phyloP scores from a whole-genome alignment of 1,140 invertebrate species.

The Vanessa tameamea region DNA sequence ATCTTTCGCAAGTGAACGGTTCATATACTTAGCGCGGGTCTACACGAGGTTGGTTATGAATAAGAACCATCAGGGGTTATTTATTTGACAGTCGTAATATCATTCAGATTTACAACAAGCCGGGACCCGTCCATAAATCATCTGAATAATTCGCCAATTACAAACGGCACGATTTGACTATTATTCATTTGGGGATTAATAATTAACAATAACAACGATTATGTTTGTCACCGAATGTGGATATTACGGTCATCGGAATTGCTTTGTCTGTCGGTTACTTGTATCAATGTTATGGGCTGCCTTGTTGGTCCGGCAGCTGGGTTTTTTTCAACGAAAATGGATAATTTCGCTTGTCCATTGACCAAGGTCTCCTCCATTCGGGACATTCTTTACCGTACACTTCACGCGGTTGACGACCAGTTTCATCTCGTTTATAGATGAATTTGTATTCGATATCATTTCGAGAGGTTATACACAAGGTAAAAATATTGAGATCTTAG shows the following conservation, averaged over 20 bases:
- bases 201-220: slow-evolving; percentile 70
- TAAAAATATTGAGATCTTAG: no score
- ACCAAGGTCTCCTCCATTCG: slow-evolving; percentile 71
- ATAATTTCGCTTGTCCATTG: slow-evolving; percentile 61
- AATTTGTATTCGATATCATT: slow-evolving; percentile 67
- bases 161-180: slow-evolving; percentile 57
- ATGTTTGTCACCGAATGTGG: slow-evolving; percentile 47
- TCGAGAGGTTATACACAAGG: slow-evolving; percentile 38
- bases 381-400: slow-evolving; percentile 62
- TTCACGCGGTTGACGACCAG: slow-evolving; percentile 56
- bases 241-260: slow-evolving; percentile 22
- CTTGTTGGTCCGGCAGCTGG: no score
- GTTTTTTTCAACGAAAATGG: slow-evolving; percentile 61
- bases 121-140: slow-evolving; percentile 54
- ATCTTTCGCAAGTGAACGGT: not conserved
- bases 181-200: slow-evolving; percentile 65
- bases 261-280: slow-evolving; percentile 17
- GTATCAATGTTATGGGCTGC: not conserved
- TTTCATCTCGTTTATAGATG: slow-evolving; percentile 66
- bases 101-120: slow-evolving; percentile 50
- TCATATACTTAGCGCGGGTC: not conserved
- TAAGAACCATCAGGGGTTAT: slow-evolving; percentile 42
- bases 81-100: slow-evolving; percentile 52
- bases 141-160: slow-evolving; percentile 67
- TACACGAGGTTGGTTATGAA: not conserved